Base-by-base conservation (phyloP, 1,140 invertebrate species). In the Drosophila bifasciata region DNA sequence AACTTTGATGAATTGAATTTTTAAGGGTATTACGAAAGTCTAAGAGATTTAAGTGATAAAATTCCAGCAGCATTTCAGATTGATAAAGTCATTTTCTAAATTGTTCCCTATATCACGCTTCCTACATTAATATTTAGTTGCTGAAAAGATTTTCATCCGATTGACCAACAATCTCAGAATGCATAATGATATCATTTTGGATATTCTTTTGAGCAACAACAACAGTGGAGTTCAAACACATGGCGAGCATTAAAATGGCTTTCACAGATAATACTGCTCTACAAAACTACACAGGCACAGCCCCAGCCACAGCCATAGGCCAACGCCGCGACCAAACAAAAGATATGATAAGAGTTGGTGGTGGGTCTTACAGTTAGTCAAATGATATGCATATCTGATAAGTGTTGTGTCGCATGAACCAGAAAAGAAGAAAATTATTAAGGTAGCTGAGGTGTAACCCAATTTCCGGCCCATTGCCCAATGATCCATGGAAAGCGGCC, bases 351-450 rank as follows among this genome's bases (percentile, higher is more conserved):
- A 71, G 48, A 69, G 55, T 53, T 57, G 16, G 16, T 41, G 43
- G 43, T 16, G 51, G 21, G 43, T 15, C 41, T 19, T 39, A 66
- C 40, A 19, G 62, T 66, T 50, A 64, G 19, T 25, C 41, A 46
- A 61, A 53, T 21, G 68, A 84, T 83, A 83, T 83, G 75, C 61
- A 71, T 57, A 69, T 55, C 21, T 64, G 74, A 77, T 77, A 81
- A 83, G 68, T 11, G 11, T 1, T 36, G 8, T 28, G 23, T 25
- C 16, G 19, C 32, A 13, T 36, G 32, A 13, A 4, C 32, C 32
- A 57, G 45, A 68, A 53, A 56, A 15, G 17, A 25, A 40, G 19
- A 39, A 66, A 58, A 44, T 40, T 48, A 66, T 43, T 16, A 45
- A 40, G 46, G 17, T 48, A 58, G 39, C 41, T 44, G 56, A 73